A percentile compares a stretch with the other conserved stretches of the same genome.
These are phyloP conservation scores for Cataglyphis albicans DNA, from an alignment of 2,888 invertebrate genomes.

Conservation along the genomic window DNA sequence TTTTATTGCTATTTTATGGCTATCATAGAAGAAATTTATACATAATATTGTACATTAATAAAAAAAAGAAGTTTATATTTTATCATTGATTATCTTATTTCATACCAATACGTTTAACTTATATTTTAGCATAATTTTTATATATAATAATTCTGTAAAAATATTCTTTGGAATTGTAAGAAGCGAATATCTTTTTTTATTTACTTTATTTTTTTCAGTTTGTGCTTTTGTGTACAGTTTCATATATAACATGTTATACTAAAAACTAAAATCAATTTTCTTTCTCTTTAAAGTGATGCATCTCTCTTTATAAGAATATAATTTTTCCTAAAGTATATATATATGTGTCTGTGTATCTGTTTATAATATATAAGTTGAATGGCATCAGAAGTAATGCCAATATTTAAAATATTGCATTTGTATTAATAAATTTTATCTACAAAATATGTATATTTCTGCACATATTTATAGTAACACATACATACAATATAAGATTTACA, in stretches of 20 bases:
- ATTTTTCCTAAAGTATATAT: slow-evolving; percentile 20
- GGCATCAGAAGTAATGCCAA: slow-evolving; percentile 61
- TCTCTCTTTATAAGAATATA: slow-evolving; percentile 73
- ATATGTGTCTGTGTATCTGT: background rate
- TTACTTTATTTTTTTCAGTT: slow-evolving; percentile 43
- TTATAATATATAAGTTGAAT: slow-evolving; percentile 42
- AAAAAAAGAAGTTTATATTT: slow-evolving; percentile 41
- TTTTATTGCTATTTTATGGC: background rate
- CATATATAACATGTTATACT: slow-evolving; percentile 36
- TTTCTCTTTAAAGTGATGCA: slow-evolving; percentile 35
- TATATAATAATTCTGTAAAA: background rate
- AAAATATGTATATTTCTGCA: slow-evolving; percentile 60
- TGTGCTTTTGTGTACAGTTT: slow-evolving; percentile 55
- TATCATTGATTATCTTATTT: slow-evolving; percentile 21
- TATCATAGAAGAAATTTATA: slow-evolving; percentile 29
- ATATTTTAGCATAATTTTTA: background rate
- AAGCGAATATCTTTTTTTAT: background rate
- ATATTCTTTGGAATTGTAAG: background rate
- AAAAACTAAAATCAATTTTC: slow-evolving; percentile 42
- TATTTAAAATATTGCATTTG: slow-evolving; percentile 62
- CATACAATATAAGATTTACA: slow-evolving; percentile 45
- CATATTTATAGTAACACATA: slow-evolving; percentile 54
- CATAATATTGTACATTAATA: slow-evolving; percentile 44
- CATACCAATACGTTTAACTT: background rate
- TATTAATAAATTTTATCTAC: slow-evolving; percentile 61